Base-by-base conservation (phyloP, 2,888 invertebrate species). In the Salticus scenicus region DNA sequence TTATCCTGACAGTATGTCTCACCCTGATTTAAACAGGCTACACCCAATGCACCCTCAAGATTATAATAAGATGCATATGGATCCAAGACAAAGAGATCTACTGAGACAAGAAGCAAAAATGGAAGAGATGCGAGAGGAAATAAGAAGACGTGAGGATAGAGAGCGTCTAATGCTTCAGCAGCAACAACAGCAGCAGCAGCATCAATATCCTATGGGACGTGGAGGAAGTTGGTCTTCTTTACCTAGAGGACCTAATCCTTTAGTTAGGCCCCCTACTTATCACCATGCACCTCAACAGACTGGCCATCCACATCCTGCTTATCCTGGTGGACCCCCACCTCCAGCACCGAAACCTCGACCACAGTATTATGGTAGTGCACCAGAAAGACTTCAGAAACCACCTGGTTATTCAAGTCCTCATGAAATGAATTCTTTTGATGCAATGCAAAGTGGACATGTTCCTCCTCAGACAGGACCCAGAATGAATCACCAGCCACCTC, bases 91-190 rank as follows among this genome's bases (percentile, higher is more conserved):
- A 42, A 81, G 88, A 41, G 91, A 91, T 87, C 89, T 90, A 24
- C 89, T 91, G 30, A 89, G 91, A 57, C 89, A 90, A 77, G 90
- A 90, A 76, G 90, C 90, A 20, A 90, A 90, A 72, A 89, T 90
- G 90, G 89, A 89, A 4, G 96, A 96, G 91, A 95, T 96, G 95
- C 94, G 95, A 1, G 95, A 96, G 90, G 95, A 96, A 90, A 94
- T 95, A 12, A 91, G 94, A 85, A 91, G 95, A 69, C 91, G 94
- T 24, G 90, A 91, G 81, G 91, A 91, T 67, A 87, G 91, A 24
- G 87, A 84, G 72, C 64, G 86, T 17, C 69, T 69, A 0, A 30
- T 82, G 14, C 72, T 87, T 5, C 86, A 85, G 27, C 74, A 86
- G 33, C 88, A 88, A n/a, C 88, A 88, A 27, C 75, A 76, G 67